A percentile compares a stretch with the other conserved stretches of the same genome.
These are phyloP conservation scores for Chironomus tentans DNA, from an alignment of 2,888 invertebrate species.

Conservation along the genomic window DNA sequence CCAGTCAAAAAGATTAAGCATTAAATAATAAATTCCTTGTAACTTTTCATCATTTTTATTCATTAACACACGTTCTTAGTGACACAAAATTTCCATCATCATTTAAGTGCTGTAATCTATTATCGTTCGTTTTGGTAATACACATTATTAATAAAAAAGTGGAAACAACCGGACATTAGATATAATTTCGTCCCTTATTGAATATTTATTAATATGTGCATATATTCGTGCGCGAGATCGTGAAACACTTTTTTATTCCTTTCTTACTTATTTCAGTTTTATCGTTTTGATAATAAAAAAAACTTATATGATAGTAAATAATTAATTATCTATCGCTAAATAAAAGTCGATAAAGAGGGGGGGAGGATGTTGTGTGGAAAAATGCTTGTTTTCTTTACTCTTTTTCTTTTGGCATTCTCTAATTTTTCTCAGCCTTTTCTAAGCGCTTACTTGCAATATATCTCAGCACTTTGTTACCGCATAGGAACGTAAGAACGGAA, in stretches of 20 bases:
- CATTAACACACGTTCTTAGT: neutral
- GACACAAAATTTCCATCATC: too few relatives aligned
- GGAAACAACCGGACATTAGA: too few relatives aligned
- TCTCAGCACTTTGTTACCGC: conserved; percentile 84
- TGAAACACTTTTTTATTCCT: neutral
- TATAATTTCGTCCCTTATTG: neutral
- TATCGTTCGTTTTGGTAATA: too few relatives aligned
- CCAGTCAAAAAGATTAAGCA: too few relatives aligned
- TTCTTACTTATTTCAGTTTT: too few relatives aligned
- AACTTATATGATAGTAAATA: too few relatives aligned
- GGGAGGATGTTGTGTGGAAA: neutral
- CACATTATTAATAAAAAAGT: too few relatives aligned
- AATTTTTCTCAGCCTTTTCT: conserved; percentile 18
- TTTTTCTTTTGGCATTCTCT: neutral
- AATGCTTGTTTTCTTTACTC: too few relatives aligned
- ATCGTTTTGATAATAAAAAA: too few relatives aligned
- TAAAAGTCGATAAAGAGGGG: neutral
- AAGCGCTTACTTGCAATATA: conserved; percentile 51
- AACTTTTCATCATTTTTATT: neutral
- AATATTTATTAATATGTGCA: too few relatives aligned
- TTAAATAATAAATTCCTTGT: neutral
- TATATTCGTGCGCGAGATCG: neutral
- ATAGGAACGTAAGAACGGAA: conserved; percentile 81
- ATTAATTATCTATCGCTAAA: too few relatives aligned
- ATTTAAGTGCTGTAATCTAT: too few relatives aligned